Percentiles rank a stretch among this genome's conserved stretches.
These are phyloP conservation scores for Oryzias javanicus DNA, from an alignment of 2,113 vertebrate genomes.

Conservation along the genomic window DNA sequence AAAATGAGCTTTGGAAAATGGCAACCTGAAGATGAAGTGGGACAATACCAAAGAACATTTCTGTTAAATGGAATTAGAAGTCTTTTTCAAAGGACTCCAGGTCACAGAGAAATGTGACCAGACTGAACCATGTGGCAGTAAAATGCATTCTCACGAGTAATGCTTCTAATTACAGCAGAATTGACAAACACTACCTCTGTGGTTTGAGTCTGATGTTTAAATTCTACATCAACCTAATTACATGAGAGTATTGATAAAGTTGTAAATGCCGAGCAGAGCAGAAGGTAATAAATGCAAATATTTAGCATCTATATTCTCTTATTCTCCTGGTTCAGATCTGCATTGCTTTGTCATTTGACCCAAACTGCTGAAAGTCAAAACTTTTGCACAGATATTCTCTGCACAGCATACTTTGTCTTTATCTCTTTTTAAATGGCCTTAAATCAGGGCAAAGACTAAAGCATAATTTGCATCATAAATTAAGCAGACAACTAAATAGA, in stretches of 20 bases:
- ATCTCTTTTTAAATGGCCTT: constrained; percentile 8
- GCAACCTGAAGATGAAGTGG: too few relatives aligned
- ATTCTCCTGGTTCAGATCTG: too few relatives aligned
- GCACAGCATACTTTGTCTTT: constrained; percentile 32
- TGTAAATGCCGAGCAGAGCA: too few relatives aligned
- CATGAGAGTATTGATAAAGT: too few relatives aligned
- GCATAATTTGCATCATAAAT: too few relatives aligned
- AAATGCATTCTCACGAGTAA: not conserved
- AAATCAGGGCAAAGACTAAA: not conserved
- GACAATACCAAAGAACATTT: too few relatives aligned
- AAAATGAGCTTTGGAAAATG: too few relatives aligned
- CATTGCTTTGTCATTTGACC: constrained; percentile 9
- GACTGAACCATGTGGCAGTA: constrained; percentile 10
- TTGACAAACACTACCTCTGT: constrained; percentile 3
- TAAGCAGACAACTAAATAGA: constrained; percentile 6
- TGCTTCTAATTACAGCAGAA: constrained; percentile 2
- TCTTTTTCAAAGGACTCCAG: too few relatives aligned
- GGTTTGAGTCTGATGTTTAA: not conserved
- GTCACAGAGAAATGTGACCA: not conserved
- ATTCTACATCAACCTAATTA: not conserved
- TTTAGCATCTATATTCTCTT: too few relatives aligned
- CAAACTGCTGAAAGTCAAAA: constrained; percentile 41
- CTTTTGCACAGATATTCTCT: constrained; percentile 24
- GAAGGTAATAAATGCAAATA: too few relatives aligned
- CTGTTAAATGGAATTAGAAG: too few relatives aligned